Conservation (phyloP, 2,113 vertebrate genomes). For the Fulmarus glacialis region DNA sequence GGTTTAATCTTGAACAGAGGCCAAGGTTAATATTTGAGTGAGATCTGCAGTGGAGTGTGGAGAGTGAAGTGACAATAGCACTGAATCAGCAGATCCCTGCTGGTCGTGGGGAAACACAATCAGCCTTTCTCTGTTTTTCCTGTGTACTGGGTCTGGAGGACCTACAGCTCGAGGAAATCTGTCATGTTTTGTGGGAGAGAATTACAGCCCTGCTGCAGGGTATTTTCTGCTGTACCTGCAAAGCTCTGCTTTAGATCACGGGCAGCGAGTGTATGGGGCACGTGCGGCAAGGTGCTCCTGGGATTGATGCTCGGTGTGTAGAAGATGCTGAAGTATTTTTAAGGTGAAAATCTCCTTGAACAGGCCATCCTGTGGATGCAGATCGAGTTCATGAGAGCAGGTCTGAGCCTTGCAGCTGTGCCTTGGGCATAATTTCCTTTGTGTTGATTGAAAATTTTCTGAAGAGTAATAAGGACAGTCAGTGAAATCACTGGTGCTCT, state of each 20-base stretch:
- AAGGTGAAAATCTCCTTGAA: neutral
- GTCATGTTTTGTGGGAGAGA: neutral
- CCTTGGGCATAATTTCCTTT: neutral
- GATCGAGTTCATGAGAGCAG: neutral
- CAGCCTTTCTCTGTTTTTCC: neutral
- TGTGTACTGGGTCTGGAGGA: neutral
- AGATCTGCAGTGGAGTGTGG: neutral
- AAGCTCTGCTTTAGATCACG: neutral
- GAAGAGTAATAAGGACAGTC: neutral
- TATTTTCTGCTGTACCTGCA: neutral
- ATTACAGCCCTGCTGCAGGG: neutral
- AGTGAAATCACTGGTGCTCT: neutral
- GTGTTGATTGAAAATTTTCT: neutral
- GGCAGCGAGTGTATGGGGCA: neutral
- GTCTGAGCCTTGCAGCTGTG: neutral
- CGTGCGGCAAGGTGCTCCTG: neutral
- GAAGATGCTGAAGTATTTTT: neutral
- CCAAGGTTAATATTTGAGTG: conserved; percentile 41
- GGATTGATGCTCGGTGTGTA: accelerated
- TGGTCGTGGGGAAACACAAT: neutral
- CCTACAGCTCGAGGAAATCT: neutral
- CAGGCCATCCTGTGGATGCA: neutral
- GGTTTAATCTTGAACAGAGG: neutral
- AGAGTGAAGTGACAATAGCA: neutral
- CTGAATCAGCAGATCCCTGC: neutral